Evolutionary conservation across 2,797 vertebrate species (phyloP).

Genomic region (Spinibarbus caldwelli): DNA sequence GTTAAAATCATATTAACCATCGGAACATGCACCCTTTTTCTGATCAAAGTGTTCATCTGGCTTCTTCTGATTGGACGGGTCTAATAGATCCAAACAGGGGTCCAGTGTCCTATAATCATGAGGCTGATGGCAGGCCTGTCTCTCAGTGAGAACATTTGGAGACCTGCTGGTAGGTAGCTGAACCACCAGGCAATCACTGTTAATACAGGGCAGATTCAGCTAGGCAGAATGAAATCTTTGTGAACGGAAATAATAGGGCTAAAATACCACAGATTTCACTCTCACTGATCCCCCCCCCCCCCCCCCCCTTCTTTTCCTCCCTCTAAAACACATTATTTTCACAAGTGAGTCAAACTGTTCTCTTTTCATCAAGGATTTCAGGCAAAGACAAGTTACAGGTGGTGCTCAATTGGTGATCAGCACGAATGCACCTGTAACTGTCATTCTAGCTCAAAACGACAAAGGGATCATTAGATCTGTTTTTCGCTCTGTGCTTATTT

Average conservation of each 20-base stretch:
- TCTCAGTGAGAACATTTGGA: slow-evolving; percentile 41
- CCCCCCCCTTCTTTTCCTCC: background rate
- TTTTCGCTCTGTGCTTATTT: background rate
- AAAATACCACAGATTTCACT: slow-evolving; percentile 38
- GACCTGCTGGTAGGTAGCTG: slow-evolving; percentile 36
- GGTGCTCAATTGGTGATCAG: slow-evolving; percentile 21
- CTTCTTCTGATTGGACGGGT: slow-evolving; percentile 38
- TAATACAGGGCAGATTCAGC: slow-evolving; percentile 21
- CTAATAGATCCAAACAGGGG: slow-evolving; percentile 41
- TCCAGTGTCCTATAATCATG: slow-evolving; percentile 51
- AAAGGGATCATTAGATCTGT: slow-evolving; percentile 46
- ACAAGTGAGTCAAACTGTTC: slow-evolving; percentile 35
- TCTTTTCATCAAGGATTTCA: slow-evolving; percentile 42
- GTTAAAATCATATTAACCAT: slow-evolving; percentile 23
- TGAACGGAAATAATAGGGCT: slow-evolving; percentile 49
- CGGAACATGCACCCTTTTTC: slow-evolving; percentile 6
- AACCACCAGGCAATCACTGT: slow-evolving; percentile 44
- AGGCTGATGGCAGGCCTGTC: slow-evolving; percentile 49
- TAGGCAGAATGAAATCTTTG: slow-evolving; percentile 41
- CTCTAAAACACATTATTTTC: slow-evolving; percentile 8
- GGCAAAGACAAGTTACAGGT: slow-evolving; percentile 44
- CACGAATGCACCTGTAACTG: slow-evolving; percentile 20
- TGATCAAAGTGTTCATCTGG: slow-evolving; percentile 24
- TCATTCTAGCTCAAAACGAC: slow-evolving; percentile 44
- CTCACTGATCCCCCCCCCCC: slow-evolving; percentile 17